Percentiles rank a stretch among this genome's conserved stretches.
phyloP scores from a whole-genome alignment of 2,113 vertebrate genomes.

The Vombatus ursinus region DNA sequence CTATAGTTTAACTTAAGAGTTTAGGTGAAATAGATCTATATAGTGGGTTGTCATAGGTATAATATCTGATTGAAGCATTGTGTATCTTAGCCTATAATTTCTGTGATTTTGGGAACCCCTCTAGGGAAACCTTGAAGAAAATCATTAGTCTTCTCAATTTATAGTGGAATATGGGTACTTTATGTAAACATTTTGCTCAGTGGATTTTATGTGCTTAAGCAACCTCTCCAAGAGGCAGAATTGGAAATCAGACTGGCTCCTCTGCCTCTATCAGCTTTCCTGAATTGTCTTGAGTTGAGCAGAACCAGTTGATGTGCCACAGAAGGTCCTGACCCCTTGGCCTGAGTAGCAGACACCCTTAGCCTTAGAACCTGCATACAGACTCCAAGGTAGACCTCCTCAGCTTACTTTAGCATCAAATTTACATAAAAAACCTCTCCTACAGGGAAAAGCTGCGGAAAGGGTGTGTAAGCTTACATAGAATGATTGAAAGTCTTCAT shows the following conservation, averaged over 20 bases:
- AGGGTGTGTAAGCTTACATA: background rate
- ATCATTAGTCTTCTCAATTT: background rate
- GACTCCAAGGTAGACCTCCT: background rate
- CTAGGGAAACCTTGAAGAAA: background rate
- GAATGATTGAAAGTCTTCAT: background rate
- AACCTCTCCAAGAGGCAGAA: background rate
- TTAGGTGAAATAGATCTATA: background rate
- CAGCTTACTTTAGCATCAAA: background rate
- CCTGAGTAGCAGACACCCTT: background rate
- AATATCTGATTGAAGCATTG: background rate
- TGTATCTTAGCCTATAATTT: background rate
- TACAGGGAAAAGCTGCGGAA: background rate
- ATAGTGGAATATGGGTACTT: background rate
- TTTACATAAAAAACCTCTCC: background rate
- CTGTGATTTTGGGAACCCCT: background rate
- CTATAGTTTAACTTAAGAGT: background rate
- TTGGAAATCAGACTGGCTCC: background rate
- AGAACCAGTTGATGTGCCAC: background rate
- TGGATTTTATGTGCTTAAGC: background rate
- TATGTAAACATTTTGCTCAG: background rate
- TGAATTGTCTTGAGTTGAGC: background rate
- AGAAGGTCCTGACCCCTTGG: slow-evolving; percentile 11
- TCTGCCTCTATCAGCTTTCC: slow-evolving; percentile 27
- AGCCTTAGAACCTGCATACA: slow-evolving; percentile 18
- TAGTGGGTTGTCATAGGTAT: background rate